Evolutionary conservation across 2,888 invertebrate species (phyloP).

Genomic region (Mycalesis mineus): DNA sequence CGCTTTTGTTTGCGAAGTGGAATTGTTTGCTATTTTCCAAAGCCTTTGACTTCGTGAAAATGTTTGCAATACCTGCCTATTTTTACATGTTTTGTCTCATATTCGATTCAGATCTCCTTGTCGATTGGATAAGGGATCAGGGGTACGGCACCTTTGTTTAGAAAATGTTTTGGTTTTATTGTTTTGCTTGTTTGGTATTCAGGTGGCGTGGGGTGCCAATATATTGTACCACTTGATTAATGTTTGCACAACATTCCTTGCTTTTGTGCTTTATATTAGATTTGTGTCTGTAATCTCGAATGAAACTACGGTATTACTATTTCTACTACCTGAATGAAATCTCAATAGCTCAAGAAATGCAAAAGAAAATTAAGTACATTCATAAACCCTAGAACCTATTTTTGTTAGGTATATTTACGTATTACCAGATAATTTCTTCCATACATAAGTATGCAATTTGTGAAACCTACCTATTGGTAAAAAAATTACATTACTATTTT

Average conservation of each 20-base stretch:
- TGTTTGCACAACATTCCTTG: conserved; percentile 7
- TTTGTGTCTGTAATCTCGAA: background rate
- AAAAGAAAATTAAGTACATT: too few species aligned
- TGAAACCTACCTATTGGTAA: too few species aligned
- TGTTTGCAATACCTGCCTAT: conserved; percentile 9
- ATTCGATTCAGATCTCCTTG: conserved; percentile 1
- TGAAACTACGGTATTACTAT: background rate
- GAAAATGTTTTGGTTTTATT: conserved; percentile 8
- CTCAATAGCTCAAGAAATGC: too few species aligned
- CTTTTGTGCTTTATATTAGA: background rate
- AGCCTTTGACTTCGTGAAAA: background rate
- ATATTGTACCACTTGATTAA: conserved; percentile 9
- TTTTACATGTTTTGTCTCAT: background rate
- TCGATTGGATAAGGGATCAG: background rate
- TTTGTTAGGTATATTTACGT: too few species aligned
- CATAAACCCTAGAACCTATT: too few species aligned
- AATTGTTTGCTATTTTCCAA: conserved; percentile 5
- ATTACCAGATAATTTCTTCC: too few species aligned
- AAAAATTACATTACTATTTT: too few species aligned
- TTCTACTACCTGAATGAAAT: background rate
- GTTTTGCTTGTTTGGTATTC: conserved; percentile 7
- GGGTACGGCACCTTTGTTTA: background rate
- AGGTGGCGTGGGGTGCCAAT: conserved; percentile 1
- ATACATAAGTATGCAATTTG: too few species aligned
- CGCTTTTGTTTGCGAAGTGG: conserved; percentile 3